Evolutionary conservation across 2,797 vertebrate genomes (phyloP).

Genomic region (Mallotus villosus): DNA sequence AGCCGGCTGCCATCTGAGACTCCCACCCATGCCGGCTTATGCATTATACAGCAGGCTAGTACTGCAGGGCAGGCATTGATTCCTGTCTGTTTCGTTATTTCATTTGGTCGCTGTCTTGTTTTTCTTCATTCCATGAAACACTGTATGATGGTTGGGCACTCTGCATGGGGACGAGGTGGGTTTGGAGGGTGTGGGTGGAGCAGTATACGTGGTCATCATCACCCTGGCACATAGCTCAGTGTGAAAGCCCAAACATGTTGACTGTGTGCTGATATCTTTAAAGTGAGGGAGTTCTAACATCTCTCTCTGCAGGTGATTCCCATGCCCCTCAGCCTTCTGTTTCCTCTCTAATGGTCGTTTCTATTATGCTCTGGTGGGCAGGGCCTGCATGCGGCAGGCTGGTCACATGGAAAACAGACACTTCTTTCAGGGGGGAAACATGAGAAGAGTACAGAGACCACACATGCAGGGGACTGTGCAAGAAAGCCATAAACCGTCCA

Average conservation of each 20-base stretch:
- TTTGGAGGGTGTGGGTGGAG: not conserved
- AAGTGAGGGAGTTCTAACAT: not conserved
- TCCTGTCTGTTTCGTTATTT: conserved; percentile 7
- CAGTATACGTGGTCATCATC: not conserved
- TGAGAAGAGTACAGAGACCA: not conserved
- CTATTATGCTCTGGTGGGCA: not conserved
- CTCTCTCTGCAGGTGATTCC: not conserved
- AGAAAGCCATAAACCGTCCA: not conserved
- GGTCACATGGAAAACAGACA: not conserved
- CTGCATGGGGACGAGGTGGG: not conserved
- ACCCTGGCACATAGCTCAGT: too few species aligned
- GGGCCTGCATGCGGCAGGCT: not conserved
- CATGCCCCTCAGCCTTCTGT: not conserved
- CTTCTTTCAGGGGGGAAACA: not conserved
- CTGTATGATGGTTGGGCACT: too few species aligned
- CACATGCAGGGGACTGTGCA: not conserved
- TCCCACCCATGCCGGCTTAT: conserved; percentile 24
- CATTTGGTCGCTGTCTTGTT: conserved; percentile 1
- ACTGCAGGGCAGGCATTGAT: conserved; percentile 13
- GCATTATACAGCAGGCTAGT: conserved; percentile 33
- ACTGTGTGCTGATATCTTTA: not conserved
- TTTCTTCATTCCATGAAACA: not conserved
- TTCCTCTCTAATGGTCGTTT: not conserved
- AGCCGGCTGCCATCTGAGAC: conserved; percentile 20
- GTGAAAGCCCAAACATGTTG: not conserved